Conservation (phyloP, 2,113 vertebrate species). For the Acinonyx jubatus region DNA sequence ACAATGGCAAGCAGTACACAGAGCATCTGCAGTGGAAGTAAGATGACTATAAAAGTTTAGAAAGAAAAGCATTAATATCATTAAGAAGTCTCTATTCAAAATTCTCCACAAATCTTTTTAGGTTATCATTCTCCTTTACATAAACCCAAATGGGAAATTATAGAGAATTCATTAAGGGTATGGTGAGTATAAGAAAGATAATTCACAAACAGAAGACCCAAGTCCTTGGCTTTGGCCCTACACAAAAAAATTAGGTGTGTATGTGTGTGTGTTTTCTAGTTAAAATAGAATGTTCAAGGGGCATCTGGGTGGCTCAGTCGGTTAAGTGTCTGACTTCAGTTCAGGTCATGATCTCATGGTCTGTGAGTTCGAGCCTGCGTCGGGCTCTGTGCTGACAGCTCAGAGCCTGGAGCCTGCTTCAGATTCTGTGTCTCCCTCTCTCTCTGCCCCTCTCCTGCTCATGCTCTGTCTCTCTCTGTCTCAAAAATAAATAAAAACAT, state of each 20-base stretch:
- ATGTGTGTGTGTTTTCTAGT: constrained; percentile 16
- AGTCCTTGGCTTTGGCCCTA: not conserved
- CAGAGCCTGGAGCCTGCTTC: no score
- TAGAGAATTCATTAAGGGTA: not conserved
- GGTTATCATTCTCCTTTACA: not conserved
- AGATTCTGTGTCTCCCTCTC: no score
- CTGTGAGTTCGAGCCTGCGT: no score
- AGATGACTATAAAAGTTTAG: not conserved
- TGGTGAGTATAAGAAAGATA: not conserved
- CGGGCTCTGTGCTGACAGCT: no score
- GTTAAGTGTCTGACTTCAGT: no score
- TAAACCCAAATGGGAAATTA: not conserved
- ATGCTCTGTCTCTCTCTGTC: no score
- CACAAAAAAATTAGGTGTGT: not conserved
- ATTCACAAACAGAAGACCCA: not conserved
- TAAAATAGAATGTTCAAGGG: constrained; percentile 1
- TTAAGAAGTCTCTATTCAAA: not conserved
- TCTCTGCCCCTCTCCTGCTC: no score
- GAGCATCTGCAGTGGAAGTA: not conserved
- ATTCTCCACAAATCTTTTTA: not conserved
- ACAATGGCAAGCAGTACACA: not conserved
- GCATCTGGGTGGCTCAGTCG: no score
- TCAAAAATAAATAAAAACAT: no score
- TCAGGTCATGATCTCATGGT: no score
- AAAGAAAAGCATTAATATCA: not conserved